Conservation (phyloP, 2,113 vertebrate species). For the Sigmodon hispidus region DNA sequence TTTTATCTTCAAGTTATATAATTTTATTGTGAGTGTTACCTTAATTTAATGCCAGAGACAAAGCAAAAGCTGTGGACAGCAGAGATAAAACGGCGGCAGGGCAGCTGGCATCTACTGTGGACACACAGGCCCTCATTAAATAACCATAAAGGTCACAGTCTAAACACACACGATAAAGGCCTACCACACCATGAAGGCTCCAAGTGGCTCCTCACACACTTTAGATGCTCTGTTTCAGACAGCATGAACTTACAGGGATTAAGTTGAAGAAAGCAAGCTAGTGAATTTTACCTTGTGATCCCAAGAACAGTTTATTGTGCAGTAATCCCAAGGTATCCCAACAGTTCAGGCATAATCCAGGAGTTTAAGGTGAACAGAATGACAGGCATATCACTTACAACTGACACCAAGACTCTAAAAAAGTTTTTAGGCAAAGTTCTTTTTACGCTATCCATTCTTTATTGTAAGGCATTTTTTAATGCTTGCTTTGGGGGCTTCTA, state of each 20-base stretch:
- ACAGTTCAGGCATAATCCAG: slow-evolving; percentile 9
- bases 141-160: slow-evolving; percentile 29
- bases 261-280: not conserved
- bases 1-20: not conserved
- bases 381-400: not conserved
- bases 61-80: not conserved
- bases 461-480: not conserved
- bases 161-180: not conserved
- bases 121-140: slow-evolving; percentile 12
- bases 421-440: not conserved
- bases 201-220: not conserved
- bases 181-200: not conserved
- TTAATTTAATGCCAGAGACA: slow-evolving; percentile 17
- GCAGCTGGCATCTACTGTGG: not conserved
- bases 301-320: not conserved
- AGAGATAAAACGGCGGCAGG: not conserved
- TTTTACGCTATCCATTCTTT: slow-evolving; percentile 9
- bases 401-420: not conserved
- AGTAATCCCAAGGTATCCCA: not conserved
- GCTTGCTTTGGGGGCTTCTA: not conserved
- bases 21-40: slow-evolving; percentile 3
- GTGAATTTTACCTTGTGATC: not conserved
- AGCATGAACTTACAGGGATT: not conserved
- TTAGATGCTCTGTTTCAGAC: not conserved
- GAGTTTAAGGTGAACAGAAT: not conserved